Evolutionary conservation across 2,797 vertebrate species (phyloP).

Genomic region (Lophotriccus pileatus): DNA sequence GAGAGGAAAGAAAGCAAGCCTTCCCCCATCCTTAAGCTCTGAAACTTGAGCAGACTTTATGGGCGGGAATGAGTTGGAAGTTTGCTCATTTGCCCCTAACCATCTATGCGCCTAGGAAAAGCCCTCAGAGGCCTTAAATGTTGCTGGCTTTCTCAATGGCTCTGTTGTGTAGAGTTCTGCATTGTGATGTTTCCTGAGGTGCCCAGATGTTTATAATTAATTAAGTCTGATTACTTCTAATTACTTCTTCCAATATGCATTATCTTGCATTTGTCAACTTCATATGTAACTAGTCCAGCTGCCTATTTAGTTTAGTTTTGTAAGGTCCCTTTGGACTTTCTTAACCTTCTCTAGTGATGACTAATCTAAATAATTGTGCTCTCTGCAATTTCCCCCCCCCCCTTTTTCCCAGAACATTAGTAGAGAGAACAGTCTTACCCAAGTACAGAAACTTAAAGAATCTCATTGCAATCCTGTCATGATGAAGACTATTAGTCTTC

Average conservation of each 20-base stretch:
- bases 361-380: conserved; percentile 8
- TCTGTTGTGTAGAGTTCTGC: not conserved
- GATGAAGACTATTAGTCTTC: not conserved
- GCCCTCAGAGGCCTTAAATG: not conserved
- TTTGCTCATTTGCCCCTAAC: not conserved
- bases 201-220: conserved; percentile 39
- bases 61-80: not conserved
- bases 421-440: not conserved
- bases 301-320: not conserved
- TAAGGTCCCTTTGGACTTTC: not conserved
- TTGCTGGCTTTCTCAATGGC: not conserved
- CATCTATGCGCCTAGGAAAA: not conserved
- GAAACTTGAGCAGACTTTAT: not conserved
- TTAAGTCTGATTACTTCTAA: conserved; percentile 43
- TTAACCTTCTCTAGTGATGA: not conserved
- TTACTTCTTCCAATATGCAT: conserved; percentile 33
- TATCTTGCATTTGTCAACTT: conserved; percentile 36
- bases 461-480: not conserved
- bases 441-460: not conserved
- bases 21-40: not conserved
- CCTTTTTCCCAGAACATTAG: not conserved
- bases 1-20: not conserved
- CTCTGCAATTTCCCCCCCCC: not conserved
- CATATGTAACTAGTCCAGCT: not conserved
- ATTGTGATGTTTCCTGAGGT: not conserved